Base-by-base conservation (phyloP, 2,113 vertebrate species). In the Rostratula benghalensis region DNA sequence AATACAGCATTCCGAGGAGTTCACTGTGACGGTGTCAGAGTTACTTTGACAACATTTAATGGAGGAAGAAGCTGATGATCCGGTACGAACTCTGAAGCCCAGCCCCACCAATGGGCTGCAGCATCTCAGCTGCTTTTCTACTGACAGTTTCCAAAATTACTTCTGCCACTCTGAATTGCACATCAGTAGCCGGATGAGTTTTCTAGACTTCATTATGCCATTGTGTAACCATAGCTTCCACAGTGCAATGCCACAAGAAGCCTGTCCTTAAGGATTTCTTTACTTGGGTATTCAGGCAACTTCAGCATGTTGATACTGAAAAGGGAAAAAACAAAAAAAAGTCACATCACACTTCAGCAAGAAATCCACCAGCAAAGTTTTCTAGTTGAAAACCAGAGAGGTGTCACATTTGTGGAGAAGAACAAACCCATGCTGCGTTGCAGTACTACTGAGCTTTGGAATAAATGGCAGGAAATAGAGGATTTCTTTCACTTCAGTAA, bases 221-320 rank as follows among this genome's bases (percentile, higher is more conserved):
- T 99, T 73, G 99, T 99, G 97, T 99, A 99, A 28, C 99, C 99
- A 18, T 99, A 99, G 97, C 99, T 99, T 97, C 99, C 99, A 97
- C 99, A 99, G 92, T 99, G 99, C 87, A 99, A 97, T 10, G 99
- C 99, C 51, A 99, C 99, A 78, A 99, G 98, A 96, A 99, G 98
- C 35, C 99, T 98, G 98, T 99, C 99, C 95, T 98, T 98, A 61
- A 99, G 98, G 92, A 99, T 98, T 95, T 99, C 99, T 97, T 99
- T 98, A 97, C 98, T 99, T 54, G 99, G 99, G 64, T 99, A 99
- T 98, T 99, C 99, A 90, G 99, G 99, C 96, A 99, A 98, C 97
- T 99, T 99, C 95, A 99, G 98, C 99, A 99, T 99, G 98, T 99
- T 99, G 98, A 99, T 99, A 94, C 99, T 99, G 97, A 43, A 97